Evolutionary conservation across 2,797 vertebrate genomes (phyloP).

Genomic region (Silurus lanzhouensis): DNA sequence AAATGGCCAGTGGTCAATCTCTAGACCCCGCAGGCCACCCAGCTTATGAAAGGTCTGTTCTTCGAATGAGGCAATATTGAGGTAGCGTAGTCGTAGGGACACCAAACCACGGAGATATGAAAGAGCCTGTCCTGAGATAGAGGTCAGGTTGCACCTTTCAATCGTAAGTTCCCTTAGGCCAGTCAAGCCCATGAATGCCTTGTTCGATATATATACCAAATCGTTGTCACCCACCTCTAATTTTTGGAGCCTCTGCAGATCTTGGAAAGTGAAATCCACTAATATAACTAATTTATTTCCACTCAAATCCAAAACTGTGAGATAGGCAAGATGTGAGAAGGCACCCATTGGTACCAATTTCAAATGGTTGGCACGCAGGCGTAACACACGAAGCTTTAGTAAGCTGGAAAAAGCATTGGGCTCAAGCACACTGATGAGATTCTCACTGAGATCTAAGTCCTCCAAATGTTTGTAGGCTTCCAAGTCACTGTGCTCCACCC

Average conservation of each 20-base stretch:
- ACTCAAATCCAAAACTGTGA: slow-evolving; percentile 92
- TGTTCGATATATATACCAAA: slow-evolving; percentile 95
- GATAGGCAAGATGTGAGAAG: slow-evolving; percentile 88
- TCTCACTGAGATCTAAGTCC: slow-evolving; percentile 93
- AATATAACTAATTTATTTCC: slow-evolving; percentile 96
- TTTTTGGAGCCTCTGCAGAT: slow-evolving; percentile 82
- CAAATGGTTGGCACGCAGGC: slow-evolving; percentile 88
- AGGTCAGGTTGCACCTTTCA: slow-evolving; percentile 93
- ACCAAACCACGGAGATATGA: slow-evolving; percentile 89
- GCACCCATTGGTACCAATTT: slow-evolving; percentile 92
- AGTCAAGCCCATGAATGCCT: slow-evolving; percentile 89
- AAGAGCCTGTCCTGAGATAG: slow-evolving; percentile 88
- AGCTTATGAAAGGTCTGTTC: slow-evolving; percentile 92
- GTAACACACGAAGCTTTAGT: slow-evolving; percentile 82
- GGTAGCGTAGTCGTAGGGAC: slow-evolving; percentile 86
- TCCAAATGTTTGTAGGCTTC: slow-evolving; percentile 82
- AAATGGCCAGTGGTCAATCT: slow-evolving; percentile 93
- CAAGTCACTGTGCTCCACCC: slow-evolving; percentile 89
- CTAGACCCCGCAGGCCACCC: slow-evolving; percentile 83
- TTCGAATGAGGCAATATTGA: slow-evolving; percentile 85
- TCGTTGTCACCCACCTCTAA: slow-evolving; percentile 97
- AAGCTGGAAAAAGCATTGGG: slow-evolving; percentile 90
- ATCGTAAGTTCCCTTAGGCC: slow-evolving; percentile 88
- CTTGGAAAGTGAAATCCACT: slow-evolving; percentile 93
- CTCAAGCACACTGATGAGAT: slow-evolving; percentile 90